Evolutionary conservation across 2,888 invertebrate species (phyloP), one percentile per base, ranked within the genome.

Genomic region (Noctua comes): DNA sequence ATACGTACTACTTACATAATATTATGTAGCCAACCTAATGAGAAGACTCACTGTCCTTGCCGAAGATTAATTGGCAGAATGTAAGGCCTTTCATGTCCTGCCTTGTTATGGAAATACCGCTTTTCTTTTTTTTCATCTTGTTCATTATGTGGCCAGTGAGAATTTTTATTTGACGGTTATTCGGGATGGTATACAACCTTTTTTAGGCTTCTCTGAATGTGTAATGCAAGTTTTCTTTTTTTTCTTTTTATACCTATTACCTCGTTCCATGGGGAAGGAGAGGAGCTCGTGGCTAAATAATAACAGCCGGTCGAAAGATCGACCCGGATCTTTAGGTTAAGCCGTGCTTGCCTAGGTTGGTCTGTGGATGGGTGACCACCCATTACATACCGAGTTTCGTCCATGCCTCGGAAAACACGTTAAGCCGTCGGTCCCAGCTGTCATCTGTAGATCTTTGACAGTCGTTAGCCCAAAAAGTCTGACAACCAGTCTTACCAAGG

Each of bases 61-160:
- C 76, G 64, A 87, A 89, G 87, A 91, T 90, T 91, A 90, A 90
- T 90, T 89, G 87, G 70, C 75, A 77, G 64, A 84, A 84, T 81
- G 69, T 77, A 77, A 84, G 79, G 78, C 77, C 72, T 70, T 76
- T 79, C 68, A 84, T 80, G 70, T 74, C 76, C 84, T 75, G 86
- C 77, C 85, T 85, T 88, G 82, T 87, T 89, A 88, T 86, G 82
- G 88, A 86, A 86, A 85, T 21, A 71, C 65, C 8, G 13, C 16
- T 43, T 73, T 73, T 27, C 54, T 73, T 77, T 79, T 75, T 68
- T 40, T 77, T 36, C 62, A 64, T 64, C 10, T 72, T 83, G 62
- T 83, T 80, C 77, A 84, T 89, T 90, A 88, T 88, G 80, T 81
- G 86, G 82, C 84, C 85, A 87, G 77, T 83, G 68, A 73, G 74